Conservation (phyloP, 2,797 vertebrate genomes). For the Eutrigla gurnardus region DNA sequence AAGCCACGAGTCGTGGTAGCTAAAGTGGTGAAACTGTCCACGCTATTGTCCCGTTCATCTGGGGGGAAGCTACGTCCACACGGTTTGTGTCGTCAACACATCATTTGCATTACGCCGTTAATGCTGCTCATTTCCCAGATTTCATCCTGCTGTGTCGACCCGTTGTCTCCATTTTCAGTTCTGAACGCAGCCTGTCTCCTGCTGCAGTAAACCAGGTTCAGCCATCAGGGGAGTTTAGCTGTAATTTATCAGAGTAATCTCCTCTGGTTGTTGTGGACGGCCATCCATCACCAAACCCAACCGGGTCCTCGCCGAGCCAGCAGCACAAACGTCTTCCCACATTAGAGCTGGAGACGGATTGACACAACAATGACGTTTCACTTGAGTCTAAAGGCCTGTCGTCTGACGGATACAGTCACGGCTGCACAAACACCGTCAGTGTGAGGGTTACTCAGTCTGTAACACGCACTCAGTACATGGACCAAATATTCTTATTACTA, state of each 20-base stretch:
- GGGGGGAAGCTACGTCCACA: slow-evolving; percentile 1
- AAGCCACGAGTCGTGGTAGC: too few species aligned
- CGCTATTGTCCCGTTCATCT: slow-evolving; percentile 1
- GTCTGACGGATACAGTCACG: slow-evolving; percentile 36
- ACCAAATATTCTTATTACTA: too few species aligned
- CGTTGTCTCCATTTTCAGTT: slow-evolving; percentile 52
- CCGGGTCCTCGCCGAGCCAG: slow-evolving; percentile 34
- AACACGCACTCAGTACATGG: too few species aligned
- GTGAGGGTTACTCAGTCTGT: background rate
- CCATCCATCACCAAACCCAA: slow-evolving; percentile 65
- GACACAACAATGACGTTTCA: slow-evolving; percentile 5
- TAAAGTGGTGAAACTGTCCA: background rate
- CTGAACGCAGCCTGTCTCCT: slow-evolving; percentile 51
- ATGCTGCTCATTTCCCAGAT: slow-evolving; percentile 57
- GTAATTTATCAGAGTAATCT: slow-evolving; percentile 65
- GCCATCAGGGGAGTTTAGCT: slow-evolving; percentile 54
- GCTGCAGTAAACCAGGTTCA: slow-evolving; percentile 65
- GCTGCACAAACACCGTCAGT: slow-evolving; percentile 4
- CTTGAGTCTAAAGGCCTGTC: slow-evolving; percentile 19
- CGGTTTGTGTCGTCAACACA: background rate
- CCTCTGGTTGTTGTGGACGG: slow-evolving; percentile 43
- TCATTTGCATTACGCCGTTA: slow-evolving; percentile 45
- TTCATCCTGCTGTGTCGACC: slow-evolving; percentile 49
- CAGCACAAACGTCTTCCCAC: slow-evolving; percentile 36
- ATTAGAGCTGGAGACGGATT: slow-evolving; percentile 19